Conservation (phyloP, 2,797 vertebrate genomes). For the Tenualosa thibaudeaui region DNA sequence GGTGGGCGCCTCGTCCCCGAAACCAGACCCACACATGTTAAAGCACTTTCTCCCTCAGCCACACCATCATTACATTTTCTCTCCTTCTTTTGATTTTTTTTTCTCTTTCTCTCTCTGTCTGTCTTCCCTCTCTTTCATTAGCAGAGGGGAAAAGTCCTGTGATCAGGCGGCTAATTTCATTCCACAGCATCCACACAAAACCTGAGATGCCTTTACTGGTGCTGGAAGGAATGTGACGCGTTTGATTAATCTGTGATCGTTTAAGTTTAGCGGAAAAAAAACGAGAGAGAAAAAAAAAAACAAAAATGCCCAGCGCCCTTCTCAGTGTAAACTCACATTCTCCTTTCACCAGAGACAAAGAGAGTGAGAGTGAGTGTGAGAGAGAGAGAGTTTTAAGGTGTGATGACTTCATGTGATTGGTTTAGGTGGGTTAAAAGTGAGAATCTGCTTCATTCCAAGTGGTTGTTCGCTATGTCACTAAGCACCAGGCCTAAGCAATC, state of each 20-base stretch:
- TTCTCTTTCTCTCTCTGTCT: neutral
- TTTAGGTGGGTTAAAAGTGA: neutral
- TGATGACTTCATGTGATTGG: neutral
- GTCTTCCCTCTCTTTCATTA: constrained; percentile 51
- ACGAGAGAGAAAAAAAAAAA: neutral
- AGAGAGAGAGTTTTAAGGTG: neutral
- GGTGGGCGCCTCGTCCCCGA: constrained; percentile 43
- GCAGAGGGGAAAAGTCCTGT: constrained; percentile 58
- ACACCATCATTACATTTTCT: constrained; percentile 50
- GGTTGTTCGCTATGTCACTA: neutral
- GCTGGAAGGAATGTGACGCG: constrained; percentile 66
- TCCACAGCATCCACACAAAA: constrained; percentile 55
- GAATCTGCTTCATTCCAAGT: neutral
- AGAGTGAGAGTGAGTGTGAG: neutral
- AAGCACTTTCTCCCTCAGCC: constrained; percentile 57
- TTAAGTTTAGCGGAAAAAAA: constrained; percentile 4
- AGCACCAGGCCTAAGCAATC: neutral
- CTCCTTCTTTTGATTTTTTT: neutral
- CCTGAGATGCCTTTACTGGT: constrained; percentile 55
- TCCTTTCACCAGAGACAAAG: constrained; percentile 13
- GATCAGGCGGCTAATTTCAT: constrained; percentile 67
- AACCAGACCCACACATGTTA: constrained; percentile 69
- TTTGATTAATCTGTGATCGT: constrained; percentile 52
- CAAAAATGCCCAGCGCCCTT: neutral
- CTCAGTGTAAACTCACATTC: constrained; percentile 26